Evolutionary conservation across 2,888 invertebrate genomes (phyloP).

Genomic region (Belgica antarctica): DNA sequence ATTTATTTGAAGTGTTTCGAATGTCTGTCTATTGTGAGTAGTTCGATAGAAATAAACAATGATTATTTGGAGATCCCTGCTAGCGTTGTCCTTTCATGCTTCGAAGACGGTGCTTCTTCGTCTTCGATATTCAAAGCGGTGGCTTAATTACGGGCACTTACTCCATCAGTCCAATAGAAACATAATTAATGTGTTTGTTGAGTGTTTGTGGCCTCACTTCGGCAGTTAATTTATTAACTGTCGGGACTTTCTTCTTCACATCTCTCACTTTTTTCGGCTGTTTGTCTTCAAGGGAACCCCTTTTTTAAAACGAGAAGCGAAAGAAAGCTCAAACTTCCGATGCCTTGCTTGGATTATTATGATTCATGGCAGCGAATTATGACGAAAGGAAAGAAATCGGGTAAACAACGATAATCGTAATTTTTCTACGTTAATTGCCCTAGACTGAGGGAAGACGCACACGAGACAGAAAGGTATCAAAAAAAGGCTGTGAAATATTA

Average conservation of each 20-base stretch:
- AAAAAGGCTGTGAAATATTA: not conserved
- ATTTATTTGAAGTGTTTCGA: not conserved
- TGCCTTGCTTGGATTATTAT: not conserved
- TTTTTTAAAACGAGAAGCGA: constrained; percentile 4
- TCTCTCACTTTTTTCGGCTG: not conserved
- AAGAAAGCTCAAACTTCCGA: not conserved
- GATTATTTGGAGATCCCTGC: not conserved
- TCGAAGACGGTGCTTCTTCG: not conserved
- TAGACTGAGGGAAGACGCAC: constrained; percentile 1
- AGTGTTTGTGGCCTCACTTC: constrained; percentile 13
- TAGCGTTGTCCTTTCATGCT: constrained; percentile 9
- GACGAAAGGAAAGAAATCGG: constrained; percentile 6
- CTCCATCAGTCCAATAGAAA: not conserved
- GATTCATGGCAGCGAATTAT: constrained; percentile 4
- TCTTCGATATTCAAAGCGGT: not conserved
- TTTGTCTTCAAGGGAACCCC: constrained; percentile 11
- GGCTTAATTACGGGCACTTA: not conserved
- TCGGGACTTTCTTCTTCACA: not conserved
- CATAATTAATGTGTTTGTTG: constrained; percentile 15
- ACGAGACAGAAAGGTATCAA: constrained; percentile 11
- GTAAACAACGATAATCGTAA: constrained; percentile 15
- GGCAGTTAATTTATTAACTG: not conserved
- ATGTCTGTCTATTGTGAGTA: not conserved
- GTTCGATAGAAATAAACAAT: not conserved
- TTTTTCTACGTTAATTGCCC: constrained; percentile 11